Base-by-base conservation (phyloP, 2,888 invertebrate species). In the Platerodrilus igneus region DNA sequence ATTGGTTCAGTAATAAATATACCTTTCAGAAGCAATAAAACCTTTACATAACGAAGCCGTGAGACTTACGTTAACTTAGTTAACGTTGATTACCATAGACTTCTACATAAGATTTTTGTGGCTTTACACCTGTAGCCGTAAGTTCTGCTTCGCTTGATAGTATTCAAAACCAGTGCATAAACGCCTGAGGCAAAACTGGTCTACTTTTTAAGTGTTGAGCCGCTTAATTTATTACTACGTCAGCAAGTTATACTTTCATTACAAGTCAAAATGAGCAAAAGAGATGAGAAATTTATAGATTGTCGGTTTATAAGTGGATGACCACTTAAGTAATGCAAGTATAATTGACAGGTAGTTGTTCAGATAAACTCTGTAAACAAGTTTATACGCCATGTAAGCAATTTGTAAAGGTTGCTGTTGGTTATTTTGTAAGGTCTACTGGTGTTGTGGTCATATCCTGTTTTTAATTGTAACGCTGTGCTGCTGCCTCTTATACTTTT, bases 261-360 rank as follows among this genome's bases (percentile, higher is more conserved):
- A 18, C 18, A 14, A 20, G 19, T n/a, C 13, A 5, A 5, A n/a
- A 5, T 3, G 13, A 21, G 6, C 4, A 6, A 21, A 22, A 32
- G 13, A 26, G 16, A n/a, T n/a, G 23, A 36, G 17, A 29, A 18
- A 29, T 25, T 17, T 15, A 13, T 29, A 8, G 29, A 25, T 22
- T 19, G 9, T 34, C 10, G 32, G 42, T 44, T 39, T 37, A 18
- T 18, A 55, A 53, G 56, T 59, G 52, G 56, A 57, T 55, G 58
- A 55, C 58, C 59, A 56, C 58, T 60, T 60, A 60, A 57, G 55
- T 58, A 60, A 60, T 58, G 57, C 58, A 53, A 45, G 57, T 48
- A 58, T 60, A 60, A 58, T 58, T 60, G 60, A 57, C 57, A 53
- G 41, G 43, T 46, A 56, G 55, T 48, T 47, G 56, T 29, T 48